Conservation (phyloP, 1,140 invertebrate genomes). For the Geopemphigus sp. region DNA sequence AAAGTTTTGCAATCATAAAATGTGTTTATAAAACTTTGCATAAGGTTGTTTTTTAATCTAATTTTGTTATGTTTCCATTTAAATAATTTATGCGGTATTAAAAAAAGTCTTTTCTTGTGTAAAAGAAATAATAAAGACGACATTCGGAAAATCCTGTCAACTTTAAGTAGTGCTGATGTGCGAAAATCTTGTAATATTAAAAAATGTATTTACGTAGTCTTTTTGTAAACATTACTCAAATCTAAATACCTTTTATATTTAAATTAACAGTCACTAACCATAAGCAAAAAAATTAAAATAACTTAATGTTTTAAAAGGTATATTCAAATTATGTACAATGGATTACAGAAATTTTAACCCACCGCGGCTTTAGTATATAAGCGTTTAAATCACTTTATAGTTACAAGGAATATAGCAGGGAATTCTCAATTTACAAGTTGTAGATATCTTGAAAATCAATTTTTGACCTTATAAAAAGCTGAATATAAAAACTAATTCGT, state of each 20-base stretch:
- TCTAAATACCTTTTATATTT: neutral
- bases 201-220: neutral
- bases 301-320: neutral
- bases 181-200: neutral
- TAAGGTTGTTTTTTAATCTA: slow-evolving; percentile 13
- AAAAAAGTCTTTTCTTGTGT: neutral
- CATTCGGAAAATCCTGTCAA: slow-evolving; percentile 11
- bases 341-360: too few species aligned
- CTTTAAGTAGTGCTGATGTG: neutral
- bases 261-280: neutral
- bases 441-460: too few species aligned
- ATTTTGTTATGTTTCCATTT: slow-evolving; percentile 40
- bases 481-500: too few species aligned
- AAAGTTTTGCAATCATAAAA: slow-evolving; percentile 19
- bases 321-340: neutral
- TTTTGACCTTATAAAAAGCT: too few species aligned
- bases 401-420: too few species aligned
- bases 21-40: neutral
- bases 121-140: slow-evolving; percentile 7
- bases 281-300: neutral
- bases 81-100: slow-evolving; percentile 25
- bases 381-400: too few species aligned
- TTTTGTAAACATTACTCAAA: slow-evolving; percentile 1
- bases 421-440: too few species aligned
- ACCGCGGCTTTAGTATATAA: too few species aligned